Evolutionary conservation across 2,113 vertebrate species (phyloP), one percentile per base, ranked within the genome.

Genomic region (Meles meles): DNA sequence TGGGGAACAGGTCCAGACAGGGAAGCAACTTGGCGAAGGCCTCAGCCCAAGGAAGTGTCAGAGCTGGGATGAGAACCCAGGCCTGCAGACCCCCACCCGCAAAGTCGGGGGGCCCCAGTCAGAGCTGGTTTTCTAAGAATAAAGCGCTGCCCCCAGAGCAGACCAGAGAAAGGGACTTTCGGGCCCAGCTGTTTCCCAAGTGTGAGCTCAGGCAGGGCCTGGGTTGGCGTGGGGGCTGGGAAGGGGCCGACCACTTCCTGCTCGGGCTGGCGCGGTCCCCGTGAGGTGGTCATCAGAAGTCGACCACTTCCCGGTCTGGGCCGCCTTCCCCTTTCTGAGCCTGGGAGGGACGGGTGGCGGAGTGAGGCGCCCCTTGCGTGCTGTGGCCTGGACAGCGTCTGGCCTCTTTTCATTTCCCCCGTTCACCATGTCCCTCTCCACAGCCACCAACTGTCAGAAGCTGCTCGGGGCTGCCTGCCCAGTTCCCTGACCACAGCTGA

Each of bases 321-420:
- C 88, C 98, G 98, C 98, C 98, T 99, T 99, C 99, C 99, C 98
- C 99, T 98, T 98, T 99, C 98, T 65, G 95, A 98, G 98, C 96
- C 97, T 98, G 90, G 94, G 96, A 98, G 98, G 98, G 98, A 84
- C 96, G 98, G 97, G 97, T 83, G 93, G 99, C 95, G 96, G 27
- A n/a, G 74, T 4, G 83, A 85, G 82, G 92, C 67, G 27, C 97
- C 96, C 81, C 98, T 99, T 99, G 99, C 99, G 99, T 99, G 99
- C 99, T 98, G 98, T 81, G 95, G 97, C 96, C 98, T 98, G 93
- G 86, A 90, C 96, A 97, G 85, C 91, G 98, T 99, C 98, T 98
- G 98, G 97, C 92, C 95, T 96, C 97, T 87, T 95, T 96, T 81
- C 86, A 4, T 55, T 71, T n/a, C 88, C 90, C 87, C 88, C 4